phyloP scores from a whole-genome alignment of 2,113 vertebrate species.

The Chloropsis cyanopogon region DNA sequence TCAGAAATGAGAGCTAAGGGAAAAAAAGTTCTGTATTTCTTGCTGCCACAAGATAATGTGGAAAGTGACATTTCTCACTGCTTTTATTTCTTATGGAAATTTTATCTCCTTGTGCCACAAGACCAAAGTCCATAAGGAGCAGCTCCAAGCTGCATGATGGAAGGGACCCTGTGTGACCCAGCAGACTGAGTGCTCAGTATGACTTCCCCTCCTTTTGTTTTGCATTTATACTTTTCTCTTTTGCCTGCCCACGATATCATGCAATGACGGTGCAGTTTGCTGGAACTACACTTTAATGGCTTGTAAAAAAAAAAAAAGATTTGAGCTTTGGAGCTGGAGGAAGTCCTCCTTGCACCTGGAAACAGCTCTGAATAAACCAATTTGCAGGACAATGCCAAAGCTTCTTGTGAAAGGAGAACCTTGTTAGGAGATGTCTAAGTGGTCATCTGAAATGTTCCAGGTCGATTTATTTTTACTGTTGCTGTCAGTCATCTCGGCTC shows the following conservation, averaged over 20 bases:
- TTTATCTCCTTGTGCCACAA: background rate
- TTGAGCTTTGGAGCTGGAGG: background rate
- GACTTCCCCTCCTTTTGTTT: background rate
- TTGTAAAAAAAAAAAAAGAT: background rate
- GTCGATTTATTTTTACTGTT: background rate
- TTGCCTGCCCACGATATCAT: accelerated
- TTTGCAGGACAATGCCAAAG: background rate
- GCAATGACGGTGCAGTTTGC: background rate
- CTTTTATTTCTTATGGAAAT: background rate
- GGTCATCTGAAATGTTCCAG: background rate
- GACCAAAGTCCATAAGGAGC: background rate
- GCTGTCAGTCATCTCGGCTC: background rate
- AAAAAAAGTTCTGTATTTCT: background rate
- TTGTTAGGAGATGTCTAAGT: background rate
- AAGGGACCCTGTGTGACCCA: background rate
- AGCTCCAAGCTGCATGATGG: background rate
- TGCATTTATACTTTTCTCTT: background rate
- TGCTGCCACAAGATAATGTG: background rate
- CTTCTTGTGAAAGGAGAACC: background rate
- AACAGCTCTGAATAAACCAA: background rate
- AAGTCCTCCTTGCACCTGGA: background rate
- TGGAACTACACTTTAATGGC: background rate
- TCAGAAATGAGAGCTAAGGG: background rate
- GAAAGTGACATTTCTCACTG: background rate
- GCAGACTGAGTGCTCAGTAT: accelerated